Percentiles rank a stretch among this genome's conserved stretches.
These are phyloP conservation scores for Prostheceraeus crozeri DNA, from an alignment of 2,888 invertebrate species.

Conservation along the genomic window DNA sequence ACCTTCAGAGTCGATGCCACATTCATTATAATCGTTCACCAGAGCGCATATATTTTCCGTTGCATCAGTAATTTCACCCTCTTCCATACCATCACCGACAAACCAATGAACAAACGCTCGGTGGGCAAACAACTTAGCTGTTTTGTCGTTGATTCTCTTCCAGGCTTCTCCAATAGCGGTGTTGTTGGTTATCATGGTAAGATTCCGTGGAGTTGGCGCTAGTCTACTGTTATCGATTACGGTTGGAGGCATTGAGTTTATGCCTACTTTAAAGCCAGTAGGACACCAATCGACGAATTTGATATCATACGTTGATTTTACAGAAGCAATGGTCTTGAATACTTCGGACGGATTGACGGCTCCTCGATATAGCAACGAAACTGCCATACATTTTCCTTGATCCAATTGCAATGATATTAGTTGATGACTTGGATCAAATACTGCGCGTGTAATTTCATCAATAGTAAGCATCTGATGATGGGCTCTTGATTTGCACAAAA, in stretches of 20 bases:
- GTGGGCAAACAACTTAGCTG: background rate
- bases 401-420: constrained; percentile 8
- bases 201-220: background rate
- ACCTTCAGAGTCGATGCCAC: too few relatives aligned
- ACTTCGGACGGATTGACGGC: constrained; percentile 1
- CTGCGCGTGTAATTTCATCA: constrained; percentile 4
- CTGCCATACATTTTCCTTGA: constrained; percentile 26
- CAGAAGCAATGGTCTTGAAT: background rate
- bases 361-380: constrained; percentile 20
- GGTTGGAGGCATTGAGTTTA: background rate
- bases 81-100: constrained; percentile 30
- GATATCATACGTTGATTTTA: background rate
- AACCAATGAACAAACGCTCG: constrained; percentile 31
- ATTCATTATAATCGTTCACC: constrained; percentile 29
- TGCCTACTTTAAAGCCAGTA: constrained; percentile 32
- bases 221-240: background rate
- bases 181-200: constrained; percentile 7
- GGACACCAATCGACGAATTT: constrained; percentile 32
- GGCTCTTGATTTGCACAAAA: background rate
- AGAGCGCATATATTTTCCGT: constrained; percentile 27
- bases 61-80: background rate
- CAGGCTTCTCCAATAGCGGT: constrained; percentile 26
- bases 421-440: constrained; percentile 16
- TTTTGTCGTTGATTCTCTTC: background rate
- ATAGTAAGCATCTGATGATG: background rate